phyloP scores from a whole-genome alignment of 1,140 invertebrate genomes.

The Brachionus rotundiformis region DNA sequence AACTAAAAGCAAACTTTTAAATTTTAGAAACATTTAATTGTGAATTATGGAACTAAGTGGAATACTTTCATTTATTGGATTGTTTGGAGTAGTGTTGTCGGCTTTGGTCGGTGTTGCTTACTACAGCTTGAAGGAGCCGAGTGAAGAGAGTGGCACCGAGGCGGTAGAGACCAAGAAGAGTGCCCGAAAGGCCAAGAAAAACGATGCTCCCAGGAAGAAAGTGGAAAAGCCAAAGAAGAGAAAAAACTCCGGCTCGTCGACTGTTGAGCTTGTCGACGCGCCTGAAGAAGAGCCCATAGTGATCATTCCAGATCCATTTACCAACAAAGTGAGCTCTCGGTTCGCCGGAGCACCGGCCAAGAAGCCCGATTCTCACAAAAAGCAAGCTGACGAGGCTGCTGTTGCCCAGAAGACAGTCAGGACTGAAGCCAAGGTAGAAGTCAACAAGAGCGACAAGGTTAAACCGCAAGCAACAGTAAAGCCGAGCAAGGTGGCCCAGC shows the following conservation, averaged over 20 bases:
- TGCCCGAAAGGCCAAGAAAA: background rate
- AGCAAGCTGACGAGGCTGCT: background rate
- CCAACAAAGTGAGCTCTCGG: background rate
- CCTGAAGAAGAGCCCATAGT: slow-evolving; percentile 33
- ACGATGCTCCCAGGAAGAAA: background rate
- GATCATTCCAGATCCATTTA: slow-evolving; percentile 39
- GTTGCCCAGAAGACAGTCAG: background rate
- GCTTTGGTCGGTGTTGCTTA: slow-evolving; percentile 26
- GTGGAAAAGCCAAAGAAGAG: background rate
- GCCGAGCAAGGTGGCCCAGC: background rate
- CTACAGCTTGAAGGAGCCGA: background rate
- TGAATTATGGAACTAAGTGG: slow-evolving; percentile 31
- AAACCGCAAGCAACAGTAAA: slow-evolving; percentile 34
- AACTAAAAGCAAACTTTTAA: background rate
- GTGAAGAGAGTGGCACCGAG: background rate
- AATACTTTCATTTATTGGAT: background rate
- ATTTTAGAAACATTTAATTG: slow-evolving; percentile 19
- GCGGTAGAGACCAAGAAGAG: background rate
- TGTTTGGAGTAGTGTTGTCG: background rate
- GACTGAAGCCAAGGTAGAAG: background rate
- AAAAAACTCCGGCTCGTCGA: slow-evolving; percentile 35
- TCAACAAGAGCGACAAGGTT: background rate
- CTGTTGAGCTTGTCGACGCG: background rate
- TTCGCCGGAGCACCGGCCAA: slow-evolving; percentile 6
- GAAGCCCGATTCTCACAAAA: background rate